Evolutionary conservation across 1,140 invertebrate species (phyloP).

Genomic region (Chlorops oryzae): DNA sequence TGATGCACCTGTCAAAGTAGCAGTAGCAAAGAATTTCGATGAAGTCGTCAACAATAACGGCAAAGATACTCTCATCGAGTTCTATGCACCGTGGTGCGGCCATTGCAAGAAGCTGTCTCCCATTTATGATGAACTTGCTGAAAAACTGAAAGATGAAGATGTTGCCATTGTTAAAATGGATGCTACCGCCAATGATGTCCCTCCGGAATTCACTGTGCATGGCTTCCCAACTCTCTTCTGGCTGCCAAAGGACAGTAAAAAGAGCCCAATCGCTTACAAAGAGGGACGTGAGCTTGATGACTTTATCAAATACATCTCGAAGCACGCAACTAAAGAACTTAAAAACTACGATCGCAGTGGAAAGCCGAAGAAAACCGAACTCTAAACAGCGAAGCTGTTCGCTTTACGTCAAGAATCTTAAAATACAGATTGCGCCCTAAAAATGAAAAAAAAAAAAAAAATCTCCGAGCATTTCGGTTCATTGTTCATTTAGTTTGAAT

Average conservation of each 20-base stretch:
- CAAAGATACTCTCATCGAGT: conserved; percentile 93
- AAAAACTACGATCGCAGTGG: conserved; percentile 85
- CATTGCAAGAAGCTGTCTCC: conserved; percentile 96
- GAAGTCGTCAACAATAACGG: conserved; percentile 86
- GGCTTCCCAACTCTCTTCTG: conserved; percentile 98
- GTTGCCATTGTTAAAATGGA: conserved; percentile 96
- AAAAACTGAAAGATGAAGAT: conserved; percentile 82
- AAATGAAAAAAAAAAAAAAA: no score
- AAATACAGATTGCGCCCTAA: no score
- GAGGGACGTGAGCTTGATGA: conserved; percentile 92
- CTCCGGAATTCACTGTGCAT: conserved; percentile 81
- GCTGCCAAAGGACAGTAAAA: conserved; percentile 78
- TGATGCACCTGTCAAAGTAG: conserved; percentile 78
- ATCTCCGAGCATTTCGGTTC: no score
- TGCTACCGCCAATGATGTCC: conserved; percentile 97
- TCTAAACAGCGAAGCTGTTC: conserved; percentile 39
- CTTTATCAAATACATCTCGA: conserved; percentile 93
- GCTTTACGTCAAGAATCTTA: no score
- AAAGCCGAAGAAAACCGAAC: conserved; percentile 64
- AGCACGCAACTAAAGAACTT: conserved; percentile 83
- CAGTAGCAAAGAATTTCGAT: conserved; percentile 95
- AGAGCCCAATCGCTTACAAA: conserved; percentile 85
- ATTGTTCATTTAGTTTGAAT: no score
- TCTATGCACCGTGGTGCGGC: conserved; percentile 98
- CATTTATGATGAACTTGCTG: conserved; percentile 88